phyloP scores from a whole-genome alignment of 2,888 invertebrate genomes.

The Lasius fuliginosus region DNA sequence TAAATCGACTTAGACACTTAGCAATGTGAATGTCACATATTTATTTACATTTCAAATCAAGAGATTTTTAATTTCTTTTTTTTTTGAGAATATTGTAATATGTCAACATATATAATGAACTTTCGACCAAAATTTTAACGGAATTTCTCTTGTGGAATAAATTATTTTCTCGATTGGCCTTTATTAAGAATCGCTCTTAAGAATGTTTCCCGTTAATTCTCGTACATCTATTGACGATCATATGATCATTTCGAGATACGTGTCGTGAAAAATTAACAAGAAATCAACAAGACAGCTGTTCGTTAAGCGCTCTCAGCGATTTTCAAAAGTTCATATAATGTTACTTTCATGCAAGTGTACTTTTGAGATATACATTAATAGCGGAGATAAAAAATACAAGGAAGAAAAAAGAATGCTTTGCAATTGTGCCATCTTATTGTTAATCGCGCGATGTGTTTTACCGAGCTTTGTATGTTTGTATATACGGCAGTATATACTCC shows the following conservation, averaged over 20 bases:
- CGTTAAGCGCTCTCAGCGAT: neutral
- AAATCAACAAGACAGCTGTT: neutral
- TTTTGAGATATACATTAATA: neutral
- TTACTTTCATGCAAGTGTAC: neutral
- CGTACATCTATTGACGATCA: neutral
- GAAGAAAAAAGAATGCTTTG: too few species aligned
- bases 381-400: too few species aligned
- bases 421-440: too few species aligned
- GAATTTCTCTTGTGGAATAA: too few species aligned
- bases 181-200: too few species aligned
- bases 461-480: too few species aligned
- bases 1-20: neutral
- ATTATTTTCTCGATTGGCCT: neutral
- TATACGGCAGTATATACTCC: too few species aligned
- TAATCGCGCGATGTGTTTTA: too few species aligned
- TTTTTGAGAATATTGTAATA: neutral
- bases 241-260: neutral
- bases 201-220: neutral
- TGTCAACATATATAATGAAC: neutral
- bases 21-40: neutral
- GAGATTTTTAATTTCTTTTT: neutral
- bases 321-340: neutral
- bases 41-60: neutral
- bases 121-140: neutral
- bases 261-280: constrained; percentile 4